A percentile compares a stretch with the other conserved stretches of the same genome.
These are phyloP conservation scores for Callaeas wilsoni DNA, from an alignment of 2,113 vertebrate genomes.

Conservation along the genomic window DNA sequence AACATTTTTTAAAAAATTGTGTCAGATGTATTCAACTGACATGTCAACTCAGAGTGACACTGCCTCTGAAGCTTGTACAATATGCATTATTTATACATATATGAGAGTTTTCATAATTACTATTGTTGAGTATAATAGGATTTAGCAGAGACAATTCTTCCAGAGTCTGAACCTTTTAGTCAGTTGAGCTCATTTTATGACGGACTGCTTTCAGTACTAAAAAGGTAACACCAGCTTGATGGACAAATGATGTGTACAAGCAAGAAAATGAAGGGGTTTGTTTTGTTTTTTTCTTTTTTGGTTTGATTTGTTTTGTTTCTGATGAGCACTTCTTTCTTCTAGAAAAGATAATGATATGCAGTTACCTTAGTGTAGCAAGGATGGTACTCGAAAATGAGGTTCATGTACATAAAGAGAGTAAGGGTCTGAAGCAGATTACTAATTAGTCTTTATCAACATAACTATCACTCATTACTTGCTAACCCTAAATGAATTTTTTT, in stretches of 20 bases:
- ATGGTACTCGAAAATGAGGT: not conserved
- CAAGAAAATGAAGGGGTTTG: accelerated
- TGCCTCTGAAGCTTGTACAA: constrained; percentile 11
- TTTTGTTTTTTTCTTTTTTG: not conserved
- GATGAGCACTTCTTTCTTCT: not conserved
- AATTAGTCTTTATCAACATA: not conserved
- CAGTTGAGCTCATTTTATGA: not conserved
- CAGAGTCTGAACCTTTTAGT: not conserved
- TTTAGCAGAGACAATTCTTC: not conserved
- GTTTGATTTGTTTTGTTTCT: not conserved
- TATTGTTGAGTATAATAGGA: not conserved
- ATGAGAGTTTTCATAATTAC: not conserved
- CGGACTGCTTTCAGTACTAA: not conserved
- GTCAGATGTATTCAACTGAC: not conserved
- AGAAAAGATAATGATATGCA: not conserved
- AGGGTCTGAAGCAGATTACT: not conserved
- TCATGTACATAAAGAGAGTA: not conserved
- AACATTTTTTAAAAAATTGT: constrained; percentile 1
- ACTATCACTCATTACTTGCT: not conserved
- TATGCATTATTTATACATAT: not conserved
- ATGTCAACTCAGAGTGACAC: not conserved
- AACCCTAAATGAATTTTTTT: not conserved
- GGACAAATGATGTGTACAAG: not conserved
- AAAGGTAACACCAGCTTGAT: not conserved
- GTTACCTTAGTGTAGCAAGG: not conserved